Percentiles rank a stretch among this genome's conserved stretches.
These are phyloP conservation scores for Caloenas nicobarica DNA, from an alignment of 2,113 vertebrate species.

Conservation along the genomic window DNA sequence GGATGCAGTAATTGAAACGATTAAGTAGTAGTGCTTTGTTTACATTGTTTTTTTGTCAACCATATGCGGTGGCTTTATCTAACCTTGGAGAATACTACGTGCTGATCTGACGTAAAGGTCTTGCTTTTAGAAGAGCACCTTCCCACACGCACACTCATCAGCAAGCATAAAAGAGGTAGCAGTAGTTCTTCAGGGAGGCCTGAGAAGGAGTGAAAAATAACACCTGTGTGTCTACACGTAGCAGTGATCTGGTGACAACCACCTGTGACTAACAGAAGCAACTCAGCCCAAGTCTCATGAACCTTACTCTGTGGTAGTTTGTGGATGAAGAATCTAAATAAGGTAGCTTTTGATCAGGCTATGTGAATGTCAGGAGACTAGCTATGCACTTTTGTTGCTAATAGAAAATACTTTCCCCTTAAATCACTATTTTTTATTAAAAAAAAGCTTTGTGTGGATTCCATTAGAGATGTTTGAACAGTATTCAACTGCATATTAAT, in stretches of 20 bases:
- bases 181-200: not conserved
- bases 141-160: rapidly evolving
- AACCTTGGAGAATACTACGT: not conserved
- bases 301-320: not conserved
- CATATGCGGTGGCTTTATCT: not conserved
- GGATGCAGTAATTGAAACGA: not conserved
- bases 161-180: not conserved
- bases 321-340: not conserved
- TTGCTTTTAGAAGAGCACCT: not conserved
- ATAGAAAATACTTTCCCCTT: not conserved
- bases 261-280: not conserved
- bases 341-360: not conserved
- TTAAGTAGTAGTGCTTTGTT: not conserved
- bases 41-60: not conserved
- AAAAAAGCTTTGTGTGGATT: not conserved
- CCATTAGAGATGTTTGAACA: not conserved
- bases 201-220: not conserved
- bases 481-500: not conserved
- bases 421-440: not conserved
- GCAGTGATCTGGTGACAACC: not conserved
- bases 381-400: not conserved
- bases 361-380: not conserved
- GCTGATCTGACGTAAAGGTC: not conserved
- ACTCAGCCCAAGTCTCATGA: not conserved
- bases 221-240: not conserved